These are phyloP conservation scores for Caranx ignobilis DNA, from an alignment of 2,113 vertebrate species.

Conservation along the genomic window DNA sequence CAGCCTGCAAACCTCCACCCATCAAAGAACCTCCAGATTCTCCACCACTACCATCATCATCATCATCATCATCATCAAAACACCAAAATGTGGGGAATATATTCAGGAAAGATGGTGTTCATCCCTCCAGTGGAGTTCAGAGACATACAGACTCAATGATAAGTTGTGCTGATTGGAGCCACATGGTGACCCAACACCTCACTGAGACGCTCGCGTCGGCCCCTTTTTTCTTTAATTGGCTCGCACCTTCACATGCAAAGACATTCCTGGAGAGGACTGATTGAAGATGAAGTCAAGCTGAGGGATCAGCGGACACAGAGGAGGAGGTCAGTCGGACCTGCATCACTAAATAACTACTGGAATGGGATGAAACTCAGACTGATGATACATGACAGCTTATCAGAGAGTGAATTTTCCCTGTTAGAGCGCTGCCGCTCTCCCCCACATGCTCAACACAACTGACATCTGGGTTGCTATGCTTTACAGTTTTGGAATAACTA, in stretches of 20 bases:
- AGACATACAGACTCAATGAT: too few relatives aligned
- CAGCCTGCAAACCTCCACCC: too few relatives aligned
- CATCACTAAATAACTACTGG: slow-evolving; percentile 10
- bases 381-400: slow-evolving; percentile 31
- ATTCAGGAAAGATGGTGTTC: too few relatives aligned
- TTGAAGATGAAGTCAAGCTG: slow-evolving; percentile 6
- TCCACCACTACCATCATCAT: too few relatives aligned
- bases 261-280: not conserved
- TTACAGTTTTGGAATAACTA: slow-evolving; percentile 48
- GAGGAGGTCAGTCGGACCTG: slow-evolving; percentile 24
- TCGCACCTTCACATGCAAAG: not conserved
- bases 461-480: slow-evolving; percentile 31
- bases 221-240: too few relatives aligned
- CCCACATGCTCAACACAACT: slow-evolving; percentile 20
- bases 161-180: too few relatives aligned
- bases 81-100: too few relatives aligned
- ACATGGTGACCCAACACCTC: too few relatives aligned
- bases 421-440: slow-evolving; percentile 12
- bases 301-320: slow-evolving; percentile 15
- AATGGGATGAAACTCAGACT: slow-evolving; percentile 1
- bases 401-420: slow-evolving; percentile 13
- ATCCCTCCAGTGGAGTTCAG: too few relatives aligned
- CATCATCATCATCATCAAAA: too few relatives aligned
- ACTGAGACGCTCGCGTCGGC: too few relatives aligned
- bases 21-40: too few relatives aligned